A percentile compares a stretch with the other conserved stretches of the same genome.
phyloP scores from a whole-genome alignment of 2,113 vertebrate genomes.

The Gallinago jamesoni region DNA sequence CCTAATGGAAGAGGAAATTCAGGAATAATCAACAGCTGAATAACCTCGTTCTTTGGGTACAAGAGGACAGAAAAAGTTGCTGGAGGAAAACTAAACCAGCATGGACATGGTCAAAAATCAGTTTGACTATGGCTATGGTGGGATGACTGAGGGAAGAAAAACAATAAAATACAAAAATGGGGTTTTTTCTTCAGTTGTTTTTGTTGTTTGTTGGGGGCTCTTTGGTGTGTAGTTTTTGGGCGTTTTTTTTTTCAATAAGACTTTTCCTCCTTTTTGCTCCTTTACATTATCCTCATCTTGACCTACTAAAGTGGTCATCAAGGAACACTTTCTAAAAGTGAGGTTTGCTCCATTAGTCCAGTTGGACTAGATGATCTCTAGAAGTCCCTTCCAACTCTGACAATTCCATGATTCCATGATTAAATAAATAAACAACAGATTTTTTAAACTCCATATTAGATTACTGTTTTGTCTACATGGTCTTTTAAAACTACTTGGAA shows the following conservation, averaged over 20 bases:
- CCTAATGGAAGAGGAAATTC: background rate
- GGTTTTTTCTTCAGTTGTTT: background rate
- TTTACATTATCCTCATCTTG: background rate
- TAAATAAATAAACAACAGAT: background rate
- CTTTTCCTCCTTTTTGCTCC: background rate
- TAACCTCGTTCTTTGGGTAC: background rate
- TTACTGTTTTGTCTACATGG: background rate
- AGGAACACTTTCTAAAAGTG: background rate
- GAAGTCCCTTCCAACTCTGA: no score
- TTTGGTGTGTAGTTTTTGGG: background rate
- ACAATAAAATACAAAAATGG: background rate
- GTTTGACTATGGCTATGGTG: background rate
- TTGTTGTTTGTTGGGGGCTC: background rate
- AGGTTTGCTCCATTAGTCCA: background rate
- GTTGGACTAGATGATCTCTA: no score
- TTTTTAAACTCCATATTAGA: background rate
- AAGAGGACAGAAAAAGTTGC: background rate
- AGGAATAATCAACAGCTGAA: background rate
- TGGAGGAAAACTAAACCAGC: background rate
- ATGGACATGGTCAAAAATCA: background rate
- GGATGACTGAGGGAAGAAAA: background rate
- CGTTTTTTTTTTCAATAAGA: background rate
- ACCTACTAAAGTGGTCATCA: background rate
- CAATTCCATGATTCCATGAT: no score
- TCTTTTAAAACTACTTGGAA: background rate